A percentile compares a stretch with the other conserved stretches of the same genome.
Conservation (phyloP, 1,140 invertebrate species). For the Proctacanthus coquilletti region DNA sequence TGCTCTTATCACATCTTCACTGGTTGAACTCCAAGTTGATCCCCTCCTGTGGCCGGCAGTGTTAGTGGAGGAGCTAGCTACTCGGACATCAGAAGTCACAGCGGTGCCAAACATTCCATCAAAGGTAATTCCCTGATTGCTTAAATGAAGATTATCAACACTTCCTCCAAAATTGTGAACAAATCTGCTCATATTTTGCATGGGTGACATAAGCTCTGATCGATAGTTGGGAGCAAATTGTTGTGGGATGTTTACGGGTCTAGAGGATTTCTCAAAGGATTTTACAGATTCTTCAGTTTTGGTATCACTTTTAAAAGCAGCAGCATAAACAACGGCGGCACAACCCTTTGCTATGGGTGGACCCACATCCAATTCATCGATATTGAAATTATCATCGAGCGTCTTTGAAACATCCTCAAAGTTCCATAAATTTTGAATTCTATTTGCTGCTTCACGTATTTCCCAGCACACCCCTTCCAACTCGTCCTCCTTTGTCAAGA, state of each 20-base stretch:
- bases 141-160: constrained; percentile 21
- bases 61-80: too few species aligned
- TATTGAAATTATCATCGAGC: constrained; percentile 27
- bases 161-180: constrained; percentile 28
- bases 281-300: neutral
- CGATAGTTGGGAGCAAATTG: constrained; percentile 5
- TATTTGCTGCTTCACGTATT: constrained; percentile 52
- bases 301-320: constrained; percentile 32
- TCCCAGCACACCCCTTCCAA: constrained; percentile 63
- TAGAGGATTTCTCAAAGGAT: neutral
- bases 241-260: neutral
- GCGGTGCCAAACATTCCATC: too few species aligned
- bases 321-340: constrained; percentile 66
- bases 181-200: constrained; percentile 28
- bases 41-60: too few species aligned
- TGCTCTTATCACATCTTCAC: too few species aligned
- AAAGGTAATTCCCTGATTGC: too few species aligned
- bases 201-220: constrained; percentile 17
- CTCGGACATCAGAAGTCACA: too few species aligned
- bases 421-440: constrained; percentile 42
- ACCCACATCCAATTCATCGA: constrained; percentile 51
- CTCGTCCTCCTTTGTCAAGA: constrained; percentile 66
- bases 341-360: constrained; percentile 63
- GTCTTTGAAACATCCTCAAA: constrained; percentile 34
- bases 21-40: too few species aligned